A percentile compares a stretch with the other conserved stretches of the same genome.
phyloP scores from a whole-genome alignment of 2,113 vertebrate genomes.

The Sapayoa aenigma region DNA sequence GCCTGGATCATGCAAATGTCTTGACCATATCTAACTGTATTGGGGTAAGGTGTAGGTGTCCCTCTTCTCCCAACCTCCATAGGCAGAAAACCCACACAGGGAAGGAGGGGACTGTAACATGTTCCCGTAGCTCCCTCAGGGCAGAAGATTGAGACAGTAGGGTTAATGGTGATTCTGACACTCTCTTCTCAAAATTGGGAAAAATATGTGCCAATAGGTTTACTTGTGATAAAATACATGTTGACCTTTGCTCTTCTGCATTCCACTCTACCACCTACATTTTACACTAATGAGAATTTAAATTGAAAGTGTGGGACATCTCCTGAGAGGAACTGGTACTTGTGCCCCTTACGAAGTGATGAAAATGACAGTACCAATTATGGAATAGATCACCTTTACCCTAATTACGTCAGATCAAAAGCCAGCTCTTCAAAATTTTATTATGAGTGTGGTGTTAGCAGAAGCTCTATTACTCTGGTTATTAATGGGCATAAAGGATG shows the following conservation, averaged over 20 bases:
- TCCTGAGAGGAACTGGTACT: not conserved
- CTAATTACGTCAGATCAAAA: conserved; percentile 13
- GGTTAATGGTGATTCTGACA: not conserved
- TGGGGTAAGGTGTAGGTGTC: not conserved
- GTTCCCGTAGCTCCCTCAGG: not conserved
- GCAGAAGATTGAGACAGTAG: not conserved
- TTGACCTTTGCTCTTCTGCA: not conserved
- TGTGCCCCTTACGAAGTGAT: not conserved
- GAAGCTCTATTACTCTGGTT: conserved; percentile 11
- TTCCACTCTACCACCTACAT: not conserved
- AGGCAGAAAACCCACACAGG: not conserved
- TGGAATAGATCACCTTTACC: conserved; percentile 4
- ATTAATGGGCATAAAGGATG: not conserved
- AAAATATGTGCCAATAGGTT: not conserved
- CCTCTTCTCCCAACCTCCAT: not conserved
- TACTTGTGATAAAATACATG: not conserved
- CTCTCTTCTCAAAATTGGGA: not conserved
- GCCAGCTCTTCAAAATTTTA: not conserved
- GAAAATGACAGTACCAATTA: not conserved
- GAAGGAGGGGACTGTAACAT: not conserved
- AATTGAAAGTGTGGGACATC: not conserved
- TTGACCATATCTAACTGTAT: not conserved
- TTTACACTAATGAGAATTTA: not conserved
- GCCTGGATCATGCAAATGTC: no score
- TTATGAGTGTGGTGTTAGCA: not conserved